Evolutionary conservation across 92 coral and sea anemone species (phyloP).

Genomic region (Porites divaricata): DNA sequence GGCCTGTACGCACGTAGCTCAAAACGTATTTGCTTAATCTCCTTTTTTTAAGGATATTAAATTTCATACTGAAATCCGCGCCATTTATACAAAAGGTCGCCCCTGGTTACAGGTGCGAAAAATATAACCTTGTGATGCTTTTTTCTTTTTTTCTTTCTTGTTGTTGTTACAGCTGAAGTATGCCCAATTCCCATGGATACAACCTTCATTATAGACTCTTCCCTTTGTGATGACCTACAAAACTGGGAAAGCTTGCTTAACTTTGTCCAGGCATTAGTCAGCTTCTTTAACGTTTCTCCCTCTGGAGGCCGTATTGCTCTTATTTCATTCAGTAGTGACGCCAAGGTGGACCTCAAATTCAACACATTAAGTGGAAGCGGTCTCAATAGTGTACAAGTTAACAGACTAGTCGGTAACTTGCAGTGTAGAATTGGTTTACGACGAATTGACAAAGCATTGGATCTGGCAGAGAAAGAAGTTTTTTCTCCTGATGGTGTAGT

Average conservation of each 20-base stretch:
- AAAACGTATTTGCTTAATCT: too few species aligned
- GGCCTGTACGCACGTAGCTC: too few species aligned
- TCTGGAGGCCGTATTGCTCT: conserved; percentile 66
- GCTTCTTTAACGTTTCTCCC: conserved; percentile 65
- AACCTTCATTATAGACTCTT: conserved; percentile 78
- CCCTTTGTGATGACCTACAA: conserved; percentile 68
- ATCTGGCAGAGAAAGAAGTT: conserved; percentile 77
- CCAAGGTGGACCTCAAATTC: conserved; percentile 66
- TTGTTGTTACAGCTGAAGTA: conserved; percentile 39
- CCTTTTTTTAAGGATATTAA: too few species aligned
- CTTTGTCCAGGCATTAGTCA: conserved; percentile 60
- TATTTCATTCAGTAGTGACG: conserved; percentile 60
- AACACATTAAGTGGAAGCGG: conserved; percentile 63
- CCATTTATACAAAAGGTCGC: too few species aligned
- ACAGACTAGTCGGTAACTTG: conserved; percentile 49
- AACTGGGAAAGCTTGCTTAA: conserved; percentile 72
- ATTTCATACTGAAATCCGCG: too few species aligned
- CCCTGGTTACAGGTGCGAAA: too few species aligned
- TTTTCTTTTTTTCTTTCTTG: too few species aligned
- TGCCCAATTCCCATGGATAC: conserved; percentile 79
- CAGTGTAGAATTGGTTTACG: conserved; percentile 70
- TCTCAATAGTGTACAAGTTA: conserved; percentile 64
- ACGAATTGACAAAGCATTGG: conserved; percentile 78
- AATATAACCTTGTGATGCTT: too few species aligned
- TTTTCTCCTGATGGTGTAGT: conserved; percentile 56